Evolutionary conservation across 2,797 vertebrate genomes (phyloP), one percentile per base, ranked within the genome.

Genomic region (Sebastiscus tertius): DNA sequence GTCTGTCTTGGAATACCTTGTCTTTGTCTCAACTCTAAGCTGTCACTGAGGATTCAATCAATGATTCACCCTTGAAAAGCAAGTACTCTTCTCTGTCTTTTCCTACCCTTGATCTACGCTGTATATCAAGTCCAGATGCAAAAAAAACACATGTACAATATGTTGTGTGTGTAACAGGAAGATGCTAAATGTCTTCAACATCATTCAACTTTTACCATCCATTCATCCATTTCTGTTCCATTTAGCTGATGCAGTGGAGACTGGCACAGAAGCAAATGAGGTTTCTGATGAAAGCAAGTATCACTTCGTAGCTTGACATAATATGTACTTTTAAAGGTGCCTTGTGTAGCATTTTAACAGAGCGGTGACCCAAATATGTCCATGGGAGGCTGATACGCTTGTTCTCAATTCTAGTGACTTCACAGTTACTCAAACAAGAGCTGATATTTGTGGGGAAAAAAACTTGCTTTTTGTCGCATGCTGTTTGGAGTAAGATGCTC

Each of bases 231-330:
- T 72, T 91, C 54, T 92, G 60, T 89, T 82, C 81, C 71, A 49
- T 92, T 77, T 90, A 95, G 95, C 93, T 68, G 91, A 93, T 77
- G 82, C 91, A 74, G 88, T 74, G 72, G 93, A 95, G 81, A 76
- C 85, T 72, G 91, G 82, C 76, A 86, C 89, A 62, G 92, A 93
- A 87, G 89, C 91, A 33, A 91, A 82, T 89, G 94, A 95, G 83
- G 86, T 91, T 90, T 93, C 94, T 73, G 90, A 94, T 72, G 93
- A 96, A 96, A 95, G 96, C 95, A 96, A 96, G 95, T 96, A 96
- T 91, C 90, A 79, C 70, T 62, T 81, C 4, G 39, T 39, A 31
- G 73, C 34, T 59, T 67, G n/a, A 68, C 16, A 36, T 72, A 39
- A 22, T 46, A n/a, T 83, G 46, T 62, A 18, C 27, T 78, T 82